Evolutionary conservation across 2,888 invertebrate species (phyloP).

Genomic region (Lithophane socia): DNA sequence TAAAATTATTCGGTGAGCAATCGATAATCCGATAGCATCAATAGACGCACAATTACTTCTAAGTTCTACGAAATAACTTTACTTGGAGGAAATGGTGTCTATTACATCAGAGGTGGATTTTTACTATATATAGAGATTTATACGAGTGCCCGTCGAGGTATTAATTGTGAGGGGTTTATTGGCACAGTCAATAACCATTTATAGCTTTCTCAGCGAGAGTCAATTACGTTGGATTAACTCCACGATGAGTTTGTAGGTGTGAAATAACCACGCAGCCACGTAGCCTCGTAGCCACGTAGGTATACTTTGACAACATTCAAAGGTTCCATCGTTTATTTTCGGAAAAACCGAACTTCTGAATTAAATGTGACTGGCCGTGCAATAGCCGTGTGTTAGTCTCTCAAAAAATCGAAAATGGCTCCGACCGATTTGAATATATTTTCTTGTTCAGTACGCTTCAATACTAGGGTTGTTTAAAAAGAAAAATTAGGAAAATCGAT

Average conservation of each 20-base stretch:
- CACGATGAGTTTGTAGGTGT: constrained; percentile 77
- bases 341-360: background rate
- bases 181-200: constrained; percentile 86
- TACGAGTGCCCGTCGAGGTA: constrained; percentile 70
- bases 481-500: too few species aligned
- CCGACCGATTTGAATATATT: too few species aligned
- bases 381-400: too few species aligned
- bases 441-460: too few species aligned
- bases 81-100: constrained; percentile 57
- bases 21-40: constrained; percentile 19
- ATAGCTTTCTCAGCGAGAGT: constrained; percentile 85
- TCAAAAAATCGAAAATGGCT: too few species aligned
- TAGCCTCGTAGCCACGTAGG: constrained; percentile 29
- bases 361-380: background rate
- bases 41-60: constrained; percentile 18
- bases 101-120: constrained; percentile 50
- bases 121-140: constrained; percentile 64
- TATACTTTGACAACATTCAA: background rate
- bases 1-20: constrained; percentile 37
- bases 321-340: background rate
- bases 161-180: constrained; percentile 85
- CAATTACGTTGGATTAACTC: constrained; percentile 87
- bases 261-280: constrained; percentile 60
- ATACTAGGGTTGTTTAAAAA: too few species aligned
- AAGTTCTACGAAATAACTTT: constrained; percentile 39